Conservation (phyloP, 2,888 invertebrate species). For the Mallateleia sp. region DNA sequence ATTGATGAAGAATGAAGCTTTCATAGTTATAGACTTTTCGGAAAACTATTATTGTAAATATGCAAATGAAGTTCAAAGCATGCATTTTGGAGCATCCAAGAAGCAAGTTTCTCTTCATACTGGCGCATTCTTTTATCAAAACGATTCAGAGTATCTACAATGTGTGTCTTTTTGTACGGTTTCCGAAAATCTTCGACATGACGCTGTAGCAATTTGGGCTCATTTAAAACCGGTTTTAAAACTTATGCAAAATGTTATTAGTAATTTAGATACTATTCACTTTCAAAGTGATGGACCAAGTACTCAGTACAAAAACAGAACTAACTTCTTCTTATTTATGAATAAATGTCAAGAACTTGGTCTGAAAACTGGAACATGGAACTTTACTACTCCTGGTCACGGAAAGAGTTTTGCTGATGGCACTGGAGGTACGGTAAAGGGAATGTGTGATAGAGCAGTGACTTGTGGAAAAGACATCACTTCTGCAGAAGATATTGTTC, state of each 20-base stretch:
- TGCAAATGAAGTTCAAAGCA: slow-evolving; percentile 40
- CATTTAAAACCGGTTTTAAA: slow-evolving; percentile 54
- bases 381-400: slow-evolving; percentile 51
- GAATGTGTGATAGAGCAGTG: slow-evolving; percentile 46
- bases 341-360: slow-evolving; percentile 42
- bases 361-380: slow-evolving; percentile 38
- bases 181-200: slow-evolving; percentile 58
- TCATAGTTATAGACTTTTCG: slow-evolving; percentile 21
- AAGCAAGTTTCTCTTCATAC: slow-evolving; percentile 56
- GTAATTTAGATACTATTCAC: slow-evolving; percentile 26
- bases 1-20: slow-evolving; percentile 25
- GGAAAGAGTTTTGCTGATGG: slow-evolving; percentile 57
- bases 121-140: slow-evolving; percentile 56
- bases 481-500: slow-evolving; percentile 34
- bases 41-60: slow-evolving; percentile 48
- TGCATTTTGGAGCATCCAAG: slow-evolving; percentile 47
- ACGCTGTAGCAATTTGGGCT: slow-evolving; percentile 61
- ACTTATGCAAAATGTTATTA: slow-evolving; percentile 19
- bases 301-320: slow-evolving; percentile 56
- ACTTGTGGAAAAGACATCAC: slow-evolving; percentile 37
- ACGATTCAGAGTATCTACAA: not conserved
- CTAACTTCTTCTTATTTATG: slow-evolving; percentile 44
- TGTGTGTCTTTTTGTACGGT: slow-evolving; percentile 61
- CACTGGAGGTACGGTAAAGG: slow-evolving; percentile 34
- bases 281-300: slow-evolving; percentile 57